Evolutionary conservation across 2,888 invertebrate species (phyloP).

Genomic region (Conops quadrifasciatus): DNA sequence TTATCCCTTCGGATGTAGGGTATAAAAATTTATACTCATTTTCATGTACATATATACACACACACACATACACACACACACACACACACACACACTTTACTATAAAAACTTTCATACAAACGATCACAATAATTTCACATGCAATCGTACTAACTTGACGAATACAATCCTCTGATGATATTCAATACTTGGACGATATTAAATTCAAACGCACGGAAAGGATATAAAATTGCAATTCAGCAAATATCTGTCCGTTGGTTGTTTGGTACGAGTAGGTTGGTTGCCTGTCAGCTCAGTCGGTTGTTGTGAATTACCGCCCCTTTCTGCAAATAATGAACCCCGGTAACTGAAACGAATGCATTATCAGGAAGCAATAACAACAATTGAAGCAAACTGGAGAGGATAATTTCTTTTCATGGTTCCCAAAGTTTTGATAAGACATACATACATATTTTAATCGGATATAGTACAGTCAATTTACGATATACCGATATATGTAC

Average conservation of each 20-base stretch:
- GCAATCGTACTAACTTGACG: background rate
- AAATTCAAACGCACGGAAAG: constrained; percentile 38
- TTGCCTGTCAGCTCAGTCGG: constrained; percentile 31
- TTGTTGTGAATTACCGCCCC: constrained; percentile 29
- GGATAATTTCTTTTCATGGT: too few relatives aligned
- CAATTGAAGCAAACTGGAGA: too few relatives aligned
- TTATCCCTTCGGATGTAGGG: too few relatives aligned
- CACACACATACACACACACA: background rate
- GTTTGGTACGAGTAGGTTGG: constrained; percentile 20
- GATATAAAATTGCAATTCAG: constrained; percentile 39
- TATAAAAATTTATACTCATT: too few relatives aligned
- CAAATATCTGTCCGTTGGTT: constrained; percentile 1
- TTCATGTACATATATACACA: background rate
- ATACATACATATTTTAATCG: too few relatives aligned
- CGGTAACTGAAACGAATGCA: constrained; percentile 21
- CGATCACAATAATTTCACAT: constrained; percentile 7
- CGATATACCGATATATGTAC: too few relatives aligned
- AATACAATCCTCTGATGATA: constrained; percentile 26
- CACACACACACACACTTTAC: background rate
- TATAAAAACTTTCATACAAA: background rate
- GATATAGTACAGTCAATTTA: too few relatives aligned
- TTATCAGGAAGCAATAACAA: background rate
- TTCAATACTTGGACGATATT: constrained; percentile 30
- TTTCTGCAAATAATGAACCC: constrained; percentile 27
- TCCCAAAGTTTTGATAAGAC: too few relatives aligned